Evolutionary conservation across 2,888 invertebrate species (phyloP), one percentile per base, ranked within the genome.

Genomic region (Phytoseiulus persimilis): DNA sequence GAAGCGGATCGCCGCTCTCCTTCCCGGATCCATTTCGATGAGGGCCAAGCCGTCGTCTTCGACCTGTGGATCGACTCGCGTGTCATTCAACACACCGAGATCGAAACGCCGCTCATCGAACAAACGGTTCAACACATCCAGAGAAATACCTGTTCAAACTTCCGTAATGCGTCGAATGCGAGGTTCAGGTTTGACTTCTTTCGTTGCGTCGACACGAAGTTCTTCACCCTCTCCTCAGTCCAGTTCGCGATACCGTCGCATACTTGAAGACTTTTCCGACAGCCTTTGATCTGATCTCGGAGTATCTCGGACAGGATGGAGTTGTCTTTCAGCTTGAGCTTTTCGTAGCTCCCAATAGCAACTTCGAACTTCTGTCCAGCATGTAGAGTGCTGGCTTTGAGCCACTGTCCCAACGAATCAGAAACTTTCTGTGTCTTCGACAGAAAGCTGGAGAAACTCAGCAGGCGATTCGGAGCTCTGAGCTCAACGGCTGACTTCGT

Each of bases 301-400:
- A 87, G 39, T 45, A 87, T 87, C 39, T 87, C 87, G 5, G 87
- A 39, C 0, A 87, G 32, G 31, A 87, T 87, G 14, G 87, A n/a
- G 33, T 32, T 87, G 45, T 87, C 87, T 31, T 87, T 87, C 87
- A 87, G 33, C 32, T 87, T 87, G 39, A 87, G 45, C 31, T 87
- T 87, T 23, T 87, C 87, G 87, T 87, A 87, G n/a, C 87, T 87
- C n/a, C 87, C 39, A n/a, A 87, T 32, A n/a, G 87, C 87, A 33
- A 45, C 45, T 87, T 87, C 87, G 87, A 87, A 45, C 87, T 87
- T 87, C 45, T 87, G 87, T 6, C 87, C 87, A n/a, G 87, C 87
- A 33, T 87, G 87, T 18, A 39, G 87, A 33, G 87, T n/a, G 31
- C 87, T 87, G 39, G 87, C 87, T 39, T 87, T 87, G 32, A 87